phyloP scores from a whole-genome alignment of 2,797 vertebrate genomes.

The Chelidonichthys spinosus region DNA sequence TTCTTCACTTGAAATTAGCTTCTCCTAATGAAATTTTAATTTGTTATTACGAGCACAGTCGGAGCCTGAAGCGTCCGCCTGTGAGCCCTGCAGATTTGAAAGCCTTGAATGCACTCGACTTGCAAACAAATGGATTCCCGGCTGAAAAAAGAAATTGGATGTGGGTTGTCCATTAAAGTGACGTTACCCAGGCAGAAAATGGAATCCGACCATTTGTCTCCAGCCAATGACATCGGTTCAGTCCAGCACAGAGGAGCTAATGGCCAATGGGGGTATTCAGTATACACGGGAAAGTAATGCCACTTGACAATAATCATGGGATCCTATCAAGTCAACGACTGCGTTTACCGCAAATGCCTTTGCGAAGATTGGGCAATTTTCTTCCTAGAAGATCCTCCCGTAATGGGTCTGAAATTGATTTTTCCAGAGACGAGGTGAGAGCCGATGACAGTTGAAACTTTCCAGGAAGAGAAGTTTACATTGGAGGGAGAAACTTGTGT shows the following conservation, averaged over 20 bases:
- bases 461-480: slow-evolving; percentile 8
- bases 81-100: slow-evolving; percentile 60
- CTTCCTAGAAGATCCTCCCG: slow-evolving; percentile 36
- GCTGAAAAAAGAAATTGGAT: slow-evolving; percentile 56
- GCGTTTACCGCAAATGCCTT: slow-evolving; percentile 62
- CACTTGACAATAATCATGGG: slow-evolving; percentile 63
- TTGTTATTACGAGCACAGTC: slow-evolving; percentile 68
- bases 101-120: slow-evolving; percentile 64
- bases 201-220: slow-evolving; percentile 60
- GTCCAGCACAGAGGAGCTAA: slow-evolving; percentile 28
- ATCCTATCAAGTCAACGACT: slow-evolving; percentile 61
- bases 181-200: slow-evolving; percentile 36
- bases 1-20: slow-evolving; percentile 61
- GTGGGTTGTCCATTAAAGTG: slow-evolving; percentile 57
- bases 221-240: slow-evolving; percentile 20
- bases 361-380: slow-evolving; percentile 67
- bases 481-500: background rate
- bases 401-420: slow-evolving; percentile 61
- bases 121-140: slow-evolving; percentile 66
- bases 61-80: slow-evolving; percentile 60
- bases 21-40: slow-evolving; percentile 73
- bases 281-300: slow-evolving; percentile 45
- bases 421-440: slow-evolving; percentile 25
- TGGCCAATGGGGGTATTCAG: slow-evolving; percentile 31
- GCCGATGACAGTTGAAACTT: slow-evolving; percentile 30